Percentiles rank a stretch among this genome's conserved stretches.
These are phyloP conservation scores for Nothobranchius kuhntae DNA, from an alignment of 2,113 vertebrate genomes.

Conservation along the genomic window DNA sequence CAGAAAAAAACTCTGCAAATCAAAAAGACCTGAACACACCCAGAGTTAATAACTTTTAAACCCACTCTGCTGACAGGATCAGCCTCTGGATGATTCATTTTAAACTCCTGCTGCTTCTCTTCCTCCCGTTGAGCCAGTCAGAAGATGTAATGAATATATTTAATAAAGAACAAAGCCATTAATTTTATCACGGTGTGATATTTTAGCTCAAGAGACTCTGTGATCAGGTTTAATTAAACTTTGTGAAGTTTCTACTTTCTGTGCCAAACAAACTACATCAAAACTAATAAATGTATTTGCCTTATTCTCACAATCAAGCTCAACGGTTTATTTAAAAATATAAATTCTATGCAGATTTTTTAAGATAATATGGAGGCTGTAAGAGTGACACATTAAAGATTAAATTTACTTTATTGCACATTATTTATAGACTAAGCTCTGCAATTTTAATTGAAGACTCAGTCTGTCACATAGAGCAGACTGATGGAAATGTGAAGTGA, in stretches of 20 bases:
- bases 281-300: constrained; percentile 11
- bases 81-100: constrained; percentile 24
- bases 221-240: constrained; percentile 31
- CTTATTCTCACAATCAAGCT: neutral
- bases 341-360: constrained; percentile 15
- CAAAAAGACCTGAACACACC: neutral
- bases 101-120: constrained; percentile 18
- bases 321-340: constrained; percentile 16
- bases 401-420: constrained; percentile 46
- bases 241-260: constrained; percentile 1
- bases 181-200: constrained; percentile 44
- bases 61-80: neutral
- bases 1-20: neutral
- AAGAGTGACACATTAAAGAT: constrained; percentile 23
- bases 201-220: constrained; percentile 9
- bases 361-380: constrained; percentile 14
- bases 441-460: constrained; percentile 22
- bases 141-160: constrained; percentile 46
- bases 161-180: constrained; percentile 50
- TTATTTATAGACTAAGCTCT: constrained; percentile 14
- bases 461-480: constrained; percentile 22
- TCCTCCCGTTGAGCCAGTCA: constrained; percentile 26
- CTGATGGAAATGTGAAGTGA: constrained; percentile 38
- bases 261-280: constrained; percentile 2
- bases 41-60: constrained; percentile 14